These are phyloP conservation scores for Rhagonycha lutea DNA, from an alignment of 2,888 invertebrate species.

Conservation along the genomic window DNA sequence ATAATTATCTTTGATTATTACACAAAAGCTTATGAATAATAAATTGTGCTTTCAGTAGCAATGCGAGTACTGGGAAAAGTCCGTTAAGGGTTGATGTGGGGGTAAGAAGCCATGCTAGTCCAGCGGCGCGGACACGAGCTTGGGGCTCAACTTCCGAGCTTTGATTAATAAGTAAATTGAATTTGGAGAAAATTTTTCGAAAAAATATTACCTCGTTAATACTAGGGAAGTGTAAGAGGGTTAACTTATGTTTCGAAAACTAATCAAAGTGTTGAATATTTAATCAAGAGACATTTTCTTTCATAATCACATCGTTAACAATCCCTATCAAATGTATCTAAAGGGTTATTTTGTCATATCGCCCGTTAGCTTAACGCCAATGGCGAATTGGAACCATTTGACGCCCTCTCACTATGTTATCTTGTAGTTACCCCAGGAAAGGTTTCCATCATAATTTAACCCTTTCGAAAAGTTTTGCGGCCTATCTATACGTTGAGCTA, in stretches of 20 bases:
- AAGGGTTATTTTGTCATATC: constrained; percentile 46
- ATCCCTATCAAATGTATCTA: constrained; percentile 51
- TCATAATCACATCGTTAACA: constrained; percentile 53
- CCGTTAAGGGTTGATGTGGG: constrained; percentile 41
- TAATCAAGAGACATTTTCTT: constrained; percentile 46
- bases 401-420: constrained; percentile 52
- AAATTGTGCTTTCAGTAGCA: constrained; percentile 43
- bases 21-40: constrained; percentile 50
- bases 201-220: neutral
- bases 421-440: constrained; percentile 46
- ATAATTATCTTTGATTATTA: constrained; percentile 14
- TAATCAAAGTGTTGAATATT: constrained; percentile 21
- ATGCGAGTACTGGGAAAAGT: constrained; percentile 29
- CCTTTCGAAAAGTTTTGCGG: constrained; percentile 38
- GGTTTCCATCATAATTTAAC: constrained; percentile 49
- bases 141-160: constrained; percentile 23
- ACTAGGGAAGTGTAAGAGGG: neutral
- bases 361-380: constrained; percentile 49
- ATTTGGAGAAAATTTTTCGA: neutral
- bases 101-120: constrained; percentile 62
- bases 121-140: constrained; percentile 60
- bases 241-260: constrained; percentile 7
- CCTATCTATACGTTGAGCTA: constrained; percentile 36
- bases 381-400: constrained; percentile 49
- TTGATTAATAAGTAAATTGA: neutral